Base-by-base conservation (phyloP, 2,113 vertebrate species). In the Narcine bancroftii region DNA sequence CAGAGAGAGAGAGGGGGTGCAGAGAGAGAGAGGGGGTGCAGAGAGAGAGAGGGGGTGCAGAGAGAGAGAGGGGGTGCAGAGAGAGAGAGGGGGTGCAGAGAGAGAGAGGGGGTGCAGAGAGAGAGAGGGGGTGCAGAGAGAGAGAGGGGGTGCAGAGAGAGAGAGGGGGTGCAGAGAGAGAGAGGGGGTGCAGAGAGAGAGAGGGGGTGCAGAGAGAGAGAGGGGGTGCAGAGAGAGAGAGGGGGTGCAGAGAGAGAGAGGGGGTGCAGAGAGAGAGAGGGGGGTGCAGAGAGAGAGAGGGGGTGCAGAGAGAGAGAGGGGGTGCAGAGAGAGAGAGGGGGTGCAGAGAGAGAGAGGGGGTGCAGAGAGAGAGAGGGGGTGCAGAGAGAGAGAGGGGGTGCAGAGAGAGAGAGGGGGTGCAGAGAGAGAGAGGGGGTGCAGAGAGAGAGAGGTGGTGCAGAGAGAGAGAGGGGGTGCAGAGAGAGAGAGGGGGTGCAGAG, bases 61-160 rank as follows among this genome's bases (percentile, higher is more conserved):
- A 10, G 0, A 24, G 6, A 24, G 15, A n/a, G n/a, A n/a, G 71
- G 26, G 2, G 2, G 29, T 6, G 4, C 0, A 24, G 21, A 24
- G 21, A 24, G 1, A 1, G 71, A n/a, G n/a, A n/a, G 33, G 3
- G 2, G 26, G 21, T 24, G 2, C 6, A 6, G 1, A 6, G 71
- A 24, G 21, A 72, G 71, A n/a, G n/a, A n/a, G 21, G 33, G 71
- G 71, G 21, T 21, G 71, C 6, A 6, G 71, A n/a, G 2, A 2
- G 5, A 21, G 24, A n/a, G n/a, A n/a, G 33, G 9, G 2, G 6
- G 21, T 0, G 21, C n/a, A n/a, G n/a, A n/a, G 19, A 6, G 0
- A 10, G 24, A 33, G 69, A 5, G 69, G 19, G 2, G 0, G 71
- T 6, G 71, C 1, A 2, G 10, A 6, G 33, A 6, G 21, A 24